Evolutionary conservation across 2,797 vertebrate species (phyloP), one percentile per base, ranked within the genome.

Genomic region (Epinephelus coioides): DNA sequence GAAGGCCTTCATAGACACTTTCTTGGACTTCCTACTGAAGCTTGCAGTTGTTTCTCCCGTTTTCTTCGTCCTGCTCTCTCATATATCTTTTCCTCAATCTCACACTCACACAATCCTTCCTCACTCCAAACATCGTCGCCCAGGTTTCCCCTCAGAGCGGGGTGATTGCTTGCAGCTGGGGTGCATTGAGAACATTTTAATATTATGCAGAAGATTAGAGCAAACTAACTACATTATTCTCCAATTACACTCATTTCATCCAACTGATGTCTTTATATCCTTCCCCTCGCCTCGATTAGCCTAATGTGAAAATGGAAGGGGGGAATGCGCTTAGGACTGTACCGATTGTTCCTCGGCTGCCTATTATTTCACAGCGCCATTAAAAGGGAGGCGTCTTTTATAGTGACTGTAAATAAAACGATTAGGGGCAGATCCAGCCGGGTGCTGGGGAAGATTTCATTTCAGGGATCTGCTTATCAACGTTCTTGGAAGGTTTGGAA

Each of bases 181-280:
- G 91, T 91, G 92, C 95, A 94, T 94, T 96, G 94, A 94, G 95
- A 96, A 92, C 86, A 93, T 96, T 97, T 97, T 97, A 96, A 97
- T 97, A 97, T 96, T 95, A 91, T 96, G 94, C 95, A 94, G 92
- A 95, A 97, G 96, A 97, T 96, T 96, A 97, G 95, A 94, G 94
- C 95, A 97, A 97, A 97, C 95, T 96, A 98, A 97, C 97, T 96
- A 92, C 92, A 97, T 95, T 96, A 96, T 95, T 96, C 95, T 97
- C 95, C 96, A 96, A 96, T 97, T 97, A 95, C 95, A 92, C 96
- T 97, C 95, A 95, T 97, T 97, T 97, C 92, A 96, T 96, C 94
- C 95, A 97, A 95, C 92, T 96, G 94, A 96, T 97, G 95, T 96
- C 94, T 97, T 97, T 90, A 95, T 96, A 96, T 96, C 91, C 95